A percentile compares a stretch with the other conserved stretches of the same genome.
Evolutionary conservation across 2,888 invertebrate species (phyloP).

Genomic region (Pardosa pseudoannulata): DNA sequence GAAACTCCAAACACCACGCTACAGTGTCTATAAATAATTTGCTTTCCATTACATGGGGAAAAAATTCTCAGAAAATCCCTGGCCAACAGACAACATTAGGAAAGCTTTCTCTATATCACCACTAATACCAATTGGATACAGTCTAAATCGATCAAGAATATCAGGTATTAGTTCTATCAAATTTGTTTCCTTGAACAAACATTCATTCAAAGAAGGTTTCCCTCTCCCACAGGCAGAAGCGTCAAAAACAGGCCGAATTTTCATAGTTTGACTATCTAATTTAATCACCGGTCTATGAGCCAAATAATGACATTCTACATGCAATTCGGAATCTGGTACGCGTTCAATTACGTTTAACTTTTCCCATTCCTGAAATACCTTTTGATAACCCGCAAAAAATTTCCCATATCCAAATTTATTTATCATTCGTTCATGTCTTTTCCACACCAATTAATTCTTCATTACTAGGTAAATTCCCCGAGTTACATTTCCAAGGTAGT

Average conservation of each 20-base stretch:
- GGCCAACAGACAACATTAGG: constrained; percentile 15
- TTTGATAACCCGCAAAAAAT: constrained; percentile 22
- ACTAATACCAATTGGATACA: constrained; percentile 16
- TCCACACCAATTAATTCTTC: constrained; percentile 24
- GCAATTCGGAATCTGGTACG: not conserved
- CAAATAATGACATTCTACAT: constrained; percentile 8
- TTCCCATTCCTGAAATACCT: constrained; percentile 26
- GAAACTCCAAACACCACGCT: constrained; percentile 20
- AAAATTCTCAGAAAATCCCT: not conserved
- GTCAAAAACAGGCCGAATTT: constrained; percentile 29
- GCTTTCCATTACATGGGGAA: not conserved
- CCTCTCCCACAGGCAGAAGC: constrained; percentile 14
- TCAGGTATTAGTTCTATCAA: constrained; percentile 26
- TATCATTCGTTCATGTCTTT: constrained; percentile 20
- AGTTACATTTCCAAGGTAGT: constrained; percentile 10
- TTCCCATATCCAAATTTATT: constrained; percentile 1
- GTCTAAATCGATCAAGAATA: constrained; percentile 34
- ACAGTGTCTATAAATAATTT: constrained; percentile 16
- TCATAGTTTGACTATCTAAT: not conserved
- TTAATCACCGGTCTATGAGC: constrained; percentile 27
- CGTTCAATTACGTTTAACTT: no score
- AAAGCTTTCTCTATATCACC: constrained; percentile 31
- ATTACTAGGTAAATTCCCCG: constrained; percentile 19
- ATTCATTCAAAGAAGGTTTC: constrained; percentile 28
- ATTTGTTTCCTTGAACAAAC: constrained; percentile 14